Evolutionary conservation across 1,140 invertebrate genomes (phyloP).

Genomic region (Achatina immaculata): DNA sequence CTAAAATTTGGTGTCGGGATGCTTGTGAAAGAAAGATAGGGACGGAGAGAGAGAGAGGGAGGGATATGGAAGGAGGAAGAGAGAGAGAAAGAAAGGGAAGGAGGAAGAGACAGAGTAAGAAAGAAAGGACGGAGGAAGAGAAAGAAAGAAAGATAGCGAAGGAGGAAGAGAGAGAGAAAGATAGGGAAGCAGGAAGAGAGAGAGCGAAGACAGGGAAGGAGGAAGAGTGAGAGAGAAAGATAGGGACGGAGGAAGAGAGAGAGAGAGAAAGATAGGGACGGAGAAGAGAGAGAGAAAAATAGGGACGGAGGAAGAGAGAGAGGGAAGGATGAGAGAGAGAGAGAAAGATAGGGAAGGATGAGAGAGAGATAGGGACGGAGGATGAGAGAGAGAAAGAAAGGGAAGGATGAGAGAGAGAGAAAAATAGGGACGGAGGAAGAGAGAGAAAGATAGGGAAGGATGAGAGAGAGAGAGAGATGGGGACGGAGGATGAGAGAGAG

Average conservation of each 20-base stretch:
- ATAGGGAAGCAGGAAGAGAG: not conserved
- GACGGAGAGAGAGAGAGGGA: not conserved
- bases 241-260: no score
- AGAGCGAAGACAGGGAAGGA: slow-evolving; percentile 2
- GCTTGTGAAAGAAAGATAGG: no score
- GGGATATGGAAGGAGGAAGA: not conserved
- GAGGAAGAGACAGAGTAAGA: not conserved
- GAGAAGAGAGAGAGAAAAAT: no score
- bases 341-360: not conserved
- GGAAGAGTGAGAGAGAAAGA: slow-evolving; percentile 2
- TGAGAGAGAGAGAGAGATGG: not conserved
- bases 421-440: not conserved
- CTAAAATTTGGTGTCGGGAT: no score
- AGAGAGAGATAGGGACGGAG: not conserved
- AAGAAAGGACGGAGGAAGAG: not conserved
- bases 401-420: not conserved
- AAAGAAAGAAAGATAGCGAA: slow-evolving; percentile 10
- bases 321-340: no score
- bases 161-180: not conserved
- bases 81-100: not conserved
- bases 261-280: no score
- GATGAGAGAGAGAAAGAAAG: slow-evolving; percentile 7
- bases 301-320: no score
- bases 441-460: slow-evolving; percentile 10
- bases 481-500: not conserved